These are phyloP conservation scores for Zoanthus solanderi DNA, from an alignment of 92 coral and sea anemone species.

Conservation along the genomic window DNA sequence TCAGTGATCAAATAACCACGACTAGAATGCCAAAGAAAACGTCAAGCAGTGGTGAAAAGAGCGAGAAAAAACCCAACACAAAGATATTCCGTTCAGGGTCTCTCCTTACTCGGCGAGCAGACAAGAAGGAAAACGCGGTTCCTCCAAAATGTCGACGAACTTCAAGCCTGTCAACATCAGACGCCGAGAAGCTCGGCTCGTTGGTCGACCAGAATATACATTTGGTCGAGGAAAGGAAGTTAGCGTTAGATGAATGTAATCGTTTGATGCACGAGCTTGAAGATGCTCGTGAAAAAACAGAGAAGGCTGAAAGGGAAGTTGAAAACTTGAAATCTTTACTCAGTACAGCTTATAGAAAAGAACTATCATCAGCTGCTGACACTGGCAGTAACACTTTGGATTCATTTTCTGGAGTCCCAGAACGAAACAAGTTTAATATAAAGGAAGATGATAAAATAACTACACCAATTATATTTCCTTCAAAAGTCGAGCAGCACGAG, in stretches of 20 bases:
- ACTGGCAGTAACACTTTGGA: slow-evolving; percentile 36
- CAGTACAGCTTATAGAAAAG: slow-evolving; percentile 66
- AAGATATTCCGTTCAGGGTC: slow-evolving; percentile 87
- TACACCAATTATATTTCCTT: slow-evolving; percentile 68
- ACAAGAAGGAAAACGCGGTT: slow-evolving; percentile 54
- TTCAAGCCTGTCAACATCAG: slow-evolving; percentile 73
- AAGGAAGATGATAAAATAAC: slow-evolving; percentile 23
- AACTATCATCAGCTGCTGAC: slow-evolving; percentile 43
- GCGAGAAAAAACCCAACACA: slow-evolving; percentile 62
- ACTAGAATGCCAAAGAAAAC: slow-evolving; percentile 85
- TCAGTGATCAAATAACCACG: slow-evolving; percentile 36
- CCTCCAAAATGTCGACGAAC: slow-evolving; percentile 67
- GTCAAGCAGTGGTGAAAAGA: slow-evolving; percentile 66
- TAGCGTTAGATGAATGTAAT: slow-evolving; percentile 72
- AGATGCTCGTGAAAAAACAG: slow-evolving; percentile 70
- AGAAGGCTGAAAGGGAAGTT: slow-evolving; percentile 73
- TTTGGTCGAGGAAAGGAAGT: slow-evolving; percentile 69
- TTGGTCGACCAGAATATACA: slow-evolving; percentile 71
- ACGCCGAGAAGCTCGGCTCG: slow-evolving; percentile 68
- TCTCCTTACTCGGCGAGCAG: slow-evolving; percentile 71
- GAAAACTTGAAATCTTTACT: slow-evolving; percentile 83
- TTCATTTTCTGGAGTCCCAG: slow-evolving; percentile 34
- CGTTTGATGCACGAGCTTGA: slow-evolving; percentile 73
- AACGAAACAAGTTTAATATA: slow-evolving; percentile 22
- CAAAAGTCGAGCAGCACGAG: slow-evolving; percentile 81